Evolutionary conservation across 2,888 invertebrate genomes (phyloP).

Genomic region (Stomorhina lunata): DNA sequence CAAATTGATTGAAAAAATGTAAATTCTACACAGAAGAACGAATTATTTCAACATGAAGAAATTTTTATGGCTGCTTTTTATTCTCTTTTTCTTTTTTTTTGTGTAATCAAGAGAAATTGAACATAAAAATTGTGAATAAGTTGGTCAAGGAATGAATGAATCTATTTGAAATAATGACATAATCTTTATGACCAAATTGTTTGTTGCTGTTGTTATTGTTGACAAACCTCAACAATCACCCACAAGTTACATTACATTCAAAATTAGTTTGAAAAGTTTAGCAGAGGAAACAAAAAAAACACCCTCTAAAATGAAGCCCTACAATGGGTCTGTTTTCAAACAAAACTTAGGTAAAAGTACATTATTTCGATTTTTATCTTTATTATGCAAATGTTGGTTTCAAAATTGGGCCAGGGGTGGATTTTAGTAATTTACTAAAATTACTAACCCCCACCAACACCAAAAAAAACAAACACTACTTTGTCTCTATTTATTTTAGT

Average conservation of each 20-base stretch:
- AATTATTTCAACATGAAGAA: not conserved
- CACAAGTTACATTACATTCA: too few relatives aligned
- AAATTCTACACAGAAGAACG: not conserved
- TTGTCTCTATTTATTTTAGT: too few relatives aligned
- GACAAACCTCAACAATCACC: too few relatives aligned
- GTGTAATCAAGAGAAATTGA: too few relatives aligned
- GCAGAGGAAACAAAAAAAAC: not conserved
- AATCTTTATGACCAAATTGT: too few relatives aligned
- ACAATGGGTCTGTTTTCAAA: not conserved
- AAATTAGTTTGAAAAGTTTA: too few relatives aligned
- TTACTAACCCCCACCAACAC: slow-evolving; percentile 1
- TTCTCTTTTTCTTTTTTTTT: too few relatives aligned
- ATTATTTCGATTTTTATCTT: not conserved
- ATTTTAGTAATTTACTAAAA: slow-evolving; percentile 4
- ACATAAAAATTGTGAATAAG: slow-evolving; percentile 2
- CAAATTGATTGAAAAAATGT: slow-evolving; percentile 41
- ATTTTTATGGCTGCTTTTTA: slow-evolving; percentile 55
- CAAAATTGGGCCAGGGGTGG: too few relatives aligned
- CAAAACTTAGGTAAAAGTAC: not conserved
- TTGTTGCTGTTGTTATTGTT: too few relatives aligned
- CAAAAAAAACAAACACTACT: too few relatives aligned
- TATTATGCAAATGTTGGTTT: not conserved
- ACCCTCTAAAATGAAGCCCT: slow-evolving; percentile 13
- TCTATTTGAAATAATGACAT: too few relatives aligned
- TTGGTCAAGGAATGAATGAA: too few relatives aligned